Evolutionary conservation across 2,888 invertebrate species (phyloP).

Genomic region (Amaurobius ferox): DNA sequence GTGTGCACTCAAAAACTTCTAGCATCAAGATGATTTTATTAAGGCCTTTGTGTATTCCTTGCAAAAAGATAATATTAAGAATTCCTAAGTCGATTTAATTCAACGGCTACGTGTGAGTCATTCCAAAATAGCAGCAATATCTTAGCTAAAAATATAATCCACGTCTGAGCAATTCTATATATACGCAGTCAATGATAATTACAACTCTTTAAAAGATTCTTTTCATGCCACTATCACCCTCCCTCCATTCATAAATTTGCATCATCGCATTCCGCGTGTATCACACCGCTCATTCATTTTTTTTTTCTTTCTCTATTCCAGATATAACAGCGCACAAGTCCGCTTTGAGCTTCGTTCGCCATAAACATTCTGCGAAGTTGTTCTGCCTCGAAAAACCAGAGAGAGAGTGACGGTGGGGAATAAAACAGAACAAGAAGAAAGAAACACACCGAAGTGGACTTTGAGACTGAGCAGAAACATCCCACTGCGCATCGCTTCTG

Average conservation of each 20-base stretch:
- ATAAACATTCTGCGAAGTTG: slow-evolving; percentile 22
- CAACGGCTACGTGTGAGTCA: no score
- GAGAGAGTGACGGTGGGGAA: slow-evolving; percentile 6
- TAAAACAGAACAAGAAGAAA: not conserved
- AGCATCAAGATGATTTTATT: no score
- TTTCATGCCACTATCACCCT: not conserved
- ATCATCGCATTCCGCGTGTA: slow-evolving; percentile 3
- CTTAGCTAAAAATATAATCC: not conserved
- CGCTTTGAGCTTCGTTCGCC: not conserved
- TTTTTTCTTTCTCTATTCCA: slow-evolving; percentile 3
- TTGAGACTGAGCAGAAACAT: slow-evolving; percentile 47
- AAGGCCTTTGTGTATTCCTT: no score
- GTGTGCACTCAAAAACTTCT: no score
- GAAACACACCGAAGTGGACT: slow-evolving; percentile 33
- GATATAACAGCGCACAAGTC: not conserved
- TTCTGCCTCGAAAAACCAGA: slow-evolving; percentile 25
- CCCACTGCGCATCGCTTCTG: slow-evolving; percentile 43
- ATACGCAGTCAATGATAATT: not conserved
- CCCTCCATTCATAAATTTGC: slow-evolving; percentile 9
- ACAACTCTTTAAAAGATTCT: slow-evolving; percentile 4
- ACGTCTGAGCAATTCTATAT: not conserved
- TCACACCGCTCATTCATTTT: not conserved
- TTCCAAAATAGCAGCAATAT: no score
- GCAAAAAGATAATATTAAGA: no score
- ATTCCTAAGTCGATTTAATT: no score